Base-by-base conservation (phyloP, 2,797 vertebrate species). In the Babyrousa celebensis region DNA sequence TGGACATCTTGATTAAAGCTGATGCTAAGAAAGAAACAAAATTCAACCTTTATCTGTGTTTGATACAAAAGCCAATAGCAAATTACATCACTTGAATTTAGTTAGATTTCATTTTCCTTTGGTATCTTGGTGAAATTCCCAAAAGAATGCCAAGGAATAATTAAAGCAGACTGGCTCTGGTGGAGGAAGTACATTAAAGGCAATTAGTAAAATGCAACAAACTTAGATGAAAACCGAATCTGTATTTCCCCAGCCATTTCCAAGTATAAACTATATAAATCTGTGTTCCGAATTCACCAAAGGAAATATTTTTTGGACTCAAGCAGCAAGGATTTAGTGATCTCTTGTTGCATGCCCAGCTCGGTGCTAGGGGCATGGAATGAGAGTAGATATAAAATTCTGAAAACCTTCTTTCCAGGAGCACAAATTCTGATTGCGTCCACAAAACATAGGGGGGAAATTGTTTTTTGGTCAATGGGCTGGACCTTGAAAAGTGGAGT, bases 151-250 rank as follows among this genome's bases (percentile, higher is more conserved):
- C 97, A 97, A 78, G 48, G 97, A 98, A 97, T 98, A 98, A 98
- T 98, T 98, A 98, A 98, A 98, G 97, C 83, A 32, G 82, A 90
- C 97, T 98, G 91, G 12, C 68, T 95, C 92, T 68, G 74, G 96
- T 1, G 4, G 93, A 97, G 96, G 96, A 98, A 98, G 95, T 95
- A 32, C 71, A 80, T 98, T 98, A 92, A 97, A 97, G 94, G 95
- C 97, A 98, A 98, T 98, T 98, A 98, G 96, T 97, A 98, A 97
- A 99, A 98, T 98, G 96, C 98, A 98, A 98, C 92, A 93, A 98
- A 98, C 58, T 97, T 85, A 96, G 91, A 98, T 97, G 97, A 96
- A 98, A 98, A 98, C 94, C 67, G 72, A 97, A 98, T 97, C 95
- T 97, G 71, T 0, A 80, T 25, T 75, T 96, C 27, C 90, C 93